Percentiles rank a stretch among this genome's conserved stretches.
phyloP scores from a whole-genome alignment of 2,113 vertebrate species.

The Furnarius figulus region DNA sequence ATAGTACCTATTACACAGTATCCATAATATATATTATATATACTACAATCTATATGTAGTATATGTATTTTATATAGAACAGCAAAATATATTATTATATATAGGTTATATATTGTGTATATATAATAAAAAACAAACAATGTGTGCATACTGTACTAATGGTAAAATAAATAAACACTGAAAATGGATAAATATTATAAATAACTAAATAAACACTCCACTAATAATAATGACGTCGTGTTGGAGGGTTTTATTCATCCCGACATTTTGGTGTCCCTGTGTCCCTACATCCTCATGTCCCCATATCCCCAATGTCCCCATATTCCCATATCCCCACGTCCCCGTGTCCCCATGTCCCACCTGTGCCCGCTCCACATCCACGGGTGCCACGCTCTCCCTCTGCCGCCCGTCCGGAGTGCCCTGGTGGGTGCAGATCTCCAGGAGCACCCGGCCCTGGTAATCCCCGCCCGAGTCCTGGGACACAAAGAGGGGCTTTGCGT shows the following conservation, averaged over 20 bases:
- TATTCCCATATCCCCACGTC: neutral
- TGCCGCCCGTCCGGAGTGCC: neutral
- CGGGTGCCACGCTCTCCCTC: neutral
- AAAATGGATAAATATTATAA: no score
- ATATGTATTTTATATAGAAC: neutral
- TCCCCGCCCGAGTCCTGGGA: neutral
- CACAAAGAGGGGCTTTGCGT: accelerated
- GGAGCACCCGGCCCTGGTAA: conserved; percentile 69
- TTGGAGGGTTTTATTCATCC: no score
- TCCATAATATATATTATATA: neutral
- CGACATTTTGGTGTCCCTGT: no score
- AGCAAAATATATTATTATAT: neutral
- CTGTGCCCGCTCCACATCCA: conserved; percentile 32
- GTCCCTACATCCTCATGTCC: neutral
- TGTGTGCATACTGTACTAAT: no score
- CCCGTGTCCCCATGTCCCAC: neutral
- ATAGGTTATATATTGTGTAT: no score
- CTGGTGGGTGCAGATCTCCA: conserved; percentile 59
- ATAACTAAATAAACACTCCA: no score
- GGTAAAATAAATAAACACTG: no score
- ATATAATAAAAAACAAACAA: neutral
- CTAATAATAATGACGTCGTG: no score
- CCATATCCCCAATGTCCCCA: no score
- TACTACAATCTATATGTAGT: neutral
- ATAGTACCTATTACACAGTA: neutral